phyloP scores from a whole-genome alignment of 1,140 invertebrate species.

The Papilio machaon region DNA sequence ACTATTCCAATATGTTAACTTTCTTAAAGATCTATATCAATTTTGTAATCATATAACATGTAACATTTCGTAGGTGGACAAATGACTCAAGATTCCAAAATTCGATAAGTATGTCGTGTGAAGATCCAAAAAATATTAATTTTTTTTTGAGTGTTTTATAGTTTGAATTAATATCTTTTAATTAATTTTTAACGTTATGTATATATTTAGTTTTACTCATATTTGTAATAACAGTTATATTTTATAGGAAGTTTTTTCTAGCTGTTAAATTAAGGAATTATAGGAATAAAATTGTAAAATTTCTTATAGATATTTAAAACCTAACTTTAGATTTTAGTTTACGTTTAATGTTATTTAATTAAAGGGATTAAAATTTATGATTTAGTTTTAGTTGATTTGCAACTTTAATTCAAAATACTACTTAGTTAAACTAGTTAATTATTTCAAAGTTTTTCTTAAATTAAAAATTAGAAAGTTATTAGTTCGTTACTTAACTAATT shows the following conservation, averaged over 20 bases:
- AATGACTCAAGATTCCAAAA: constrained; percentile 28
- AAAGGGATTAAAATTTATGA: background rate
- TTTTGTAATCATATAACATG: too few relatives aligned
- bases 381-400: background rate
- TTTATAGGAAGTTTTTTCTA: background rate
- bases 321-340: background rate
- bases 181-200: background rate
- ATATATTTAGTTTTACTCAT: background rate
- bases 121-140: constrained; percentile 18
- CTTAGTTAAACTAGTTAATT: background rate
- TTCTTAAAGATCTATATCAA: too few relatives aligned
- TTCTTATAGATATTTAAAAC: background rate
- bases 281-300: background rate
- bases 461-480: background rate
- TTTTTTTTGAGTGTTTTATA: constrained; percentile 29
- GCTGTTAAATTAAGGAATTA: background rate
- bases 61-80: constrained; percentile 28
- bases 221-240: background rate
- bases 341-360: background rate
- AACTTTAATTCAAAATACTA: background rate
- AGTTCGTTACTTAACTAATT: background rate
- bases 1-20: too few relatives aligned
- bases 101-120: constrained; percentile 37
- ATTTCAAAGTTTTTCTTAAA: background rate
- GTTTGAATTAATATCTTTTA: background rate